Evolutionary conservation across 1,140 invertebrate species (phyloP), one percentile per base, ranked within the genome.

Genomic region (Leptopilina boulardi): DNA sequence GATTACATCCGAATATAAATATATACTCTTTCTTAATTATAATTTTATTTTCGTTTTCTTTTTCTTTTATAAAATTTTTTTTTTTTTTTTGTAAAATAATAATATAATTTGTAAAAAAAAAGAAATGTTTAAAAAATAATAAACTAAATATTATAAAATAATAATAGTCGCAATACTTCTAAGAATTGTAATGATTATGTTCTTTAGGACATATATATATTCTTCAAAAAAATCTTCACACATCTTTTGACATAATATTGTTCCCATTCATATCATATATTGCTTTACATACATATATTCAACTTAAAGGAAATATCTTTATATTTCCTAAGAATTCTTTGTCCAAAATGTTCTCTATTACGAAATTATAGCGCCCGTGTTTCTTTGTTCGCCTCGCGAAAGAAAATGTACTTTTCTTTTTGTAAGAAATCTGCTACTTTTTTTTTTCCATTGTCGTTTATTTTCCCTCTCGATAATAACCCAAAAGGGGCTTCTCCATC

Each of bases 381-480:
- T 66, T 30, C 59, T 66, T 66, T 66, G 59, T 66, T n/a, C 26
- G 23, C 4, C 23, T 38, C 0, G 13, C 15, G 59, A 30, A 66
- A 66, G 30, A 59, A 59, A 66, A 66, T 66, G 26, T 66, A 8
- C 34, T 38, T 38, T 38, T 8, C 26, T 30, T 30, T 59, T 59
- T 59, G 56, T 59, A 66, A 30, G 11, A 13, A 66, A n/a, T 66
- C 11, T n/a, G 59, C 21, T 66, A 66, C 59, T 66, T 66, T 51
- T 56, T 66, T 66, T 66, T 51, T 56, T 66, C 23, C 15, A 66
- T 66, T 66, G 59, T 66, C 23, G n/a, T 30, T 13, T 66, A 66
- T 66, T 66, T 66, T 66, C 59, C 54, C 59, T 30, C 59, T 26
- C 59, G 59, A 66, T 66, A 66, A 66, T 66, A 66, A 66, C 59